These are phyloP conservation scores for Diuraphis noxia DNA, from an alignment of 1,140 invertebrate species.

Conservation along the genomic window DNA sequence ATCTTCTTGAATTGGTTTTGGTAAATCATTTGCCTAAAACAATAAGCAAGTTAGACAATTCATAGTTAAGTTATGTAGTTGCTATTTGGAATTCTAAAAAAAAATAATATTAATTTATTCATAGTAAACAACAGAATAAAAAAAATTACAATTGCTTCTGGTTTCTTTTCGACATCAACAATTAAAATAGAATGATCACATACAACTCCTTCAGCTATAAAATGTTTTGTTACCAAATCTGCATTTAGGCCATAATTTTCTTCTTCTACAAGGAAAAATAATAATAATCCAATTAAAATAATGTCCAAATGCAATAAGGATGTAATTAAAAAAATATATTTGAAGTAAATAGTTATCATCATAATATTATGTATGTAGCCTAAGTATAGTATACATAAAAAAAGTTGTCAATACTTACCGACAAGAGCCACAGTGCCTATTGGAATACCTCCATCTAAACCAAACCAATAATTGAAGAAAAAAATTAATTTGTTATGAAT, in stretches of 20 bases:
- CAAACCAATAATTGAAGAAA: neutral
- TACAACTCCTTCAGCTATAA: slow-evolving; percentile 33
- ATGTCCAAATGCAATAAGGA: neutral
- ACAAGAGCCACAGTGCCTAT: slow-evolving; percentile 19
- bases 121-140: neutral
- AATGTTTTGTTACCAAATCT: slow-evolving; percentile 39
- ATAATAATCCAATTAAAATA: neutral
- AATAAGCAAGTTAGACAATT: neutral
- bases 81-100: neutral
- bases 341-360: neutral
- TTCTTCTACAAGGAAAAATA: slow-evolving; percentile 27
- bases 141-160: slow-evolving; percentile 28
- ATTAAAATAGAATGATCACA: slow-evolving; percentile 34
- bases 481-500: neutral
- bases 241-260: slow-evolving; percentile 41
- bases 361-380: neutral
- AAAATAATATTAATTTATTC: neutral
- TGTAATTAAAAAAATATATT: neutral
- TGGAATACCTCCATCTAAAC: slow-evolving; percentile 45
- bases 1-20: slow-evolving; percentile 18
- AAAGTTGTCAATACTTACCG: neutral
- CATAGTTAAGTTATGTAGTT: neutral
- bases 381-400: neutral
- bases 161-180: neutral
- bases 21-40: slow-evolving; percentile 23